Evolutionary conservation across 1,140 invertebrate species (phyloP), one percentile per base, ranked within the genome.

Genomic region (Eubasilissa regina): DNA sequence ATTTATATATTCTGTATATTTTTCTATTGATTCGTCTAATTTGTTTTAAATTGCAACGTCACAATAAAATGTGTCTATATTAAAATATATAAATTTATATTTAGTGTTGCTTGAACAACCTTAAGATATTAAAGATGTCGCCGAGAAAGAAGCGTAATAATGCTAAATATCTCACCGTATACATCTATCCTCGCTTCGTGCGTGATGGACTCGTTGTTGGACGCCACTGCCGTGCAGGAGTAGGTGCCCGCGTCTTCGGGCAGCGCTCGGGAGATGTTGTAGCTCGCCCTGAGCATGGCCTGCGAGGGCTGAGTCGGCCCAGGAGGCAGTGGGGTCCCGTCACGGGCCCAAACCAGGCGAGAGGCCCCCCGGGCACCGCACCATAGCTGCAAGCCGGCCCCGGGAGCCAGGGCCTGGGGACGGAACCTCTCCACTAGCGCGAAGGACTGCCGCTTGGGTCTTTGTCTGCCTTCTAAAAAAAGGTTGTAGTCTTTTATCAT

Each of bases 161-260:
- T 1, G 25, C 25, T 35, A 35, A 35, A 15, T 10, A 17, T 85
- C 89, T 90, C 91, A 97, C 96, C 95, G 87, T 95, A 96, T 84
- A 98, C 94, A 88, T 96, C 94, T 47, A 98, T 89, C 73, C 93
- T 89, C 1, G 94, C 92, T 72, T 93, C 91, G 85, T 96, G 94
- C 0, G 92, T 91, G 8, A 88, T 90, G 19, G 93, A 90, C 21
- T 93, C 89, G 0, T 92, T 91, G 83, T 96, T 96, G 72, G 90
- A 89, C 11, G 95, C 95, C 35, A 93, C 87, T 0, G 94, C 94
- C 8, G 92, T 84, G 85, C 95, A 97, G 8, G 93, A 93, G 85
- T 96, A 97, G 9, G 95, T 86, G 0, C 95, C 95, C 0, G 94
- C 94, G 84, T 96, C 94, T 85, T 94, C 93, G 0, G 95, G 93